Conservation (phyloP, 1,140 invertebrate species). For the Diabrotica undecimpunctata region DNA sequence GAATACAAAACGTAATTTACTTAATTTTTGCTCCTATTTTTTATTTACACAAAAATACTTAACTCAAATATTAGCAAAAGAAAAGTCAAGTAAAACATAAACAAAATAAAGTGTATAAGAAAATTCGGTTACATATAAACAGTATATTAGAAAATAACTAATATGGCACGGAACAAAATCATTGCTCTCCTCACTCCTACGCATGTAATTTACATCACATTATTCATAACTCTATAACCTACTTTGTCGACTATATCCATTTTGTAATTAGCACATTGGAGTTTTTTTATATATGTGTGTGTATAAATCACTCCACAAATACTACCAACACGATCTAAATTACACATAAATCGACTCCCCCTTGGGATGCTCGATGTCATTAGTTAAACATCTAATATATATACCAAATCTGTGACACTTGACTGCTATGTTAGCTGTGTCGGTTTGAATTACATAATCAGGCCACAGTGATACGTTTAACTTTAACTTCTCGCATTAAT, state of each 20-base stretch:
- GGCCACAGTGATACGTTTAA: neutral
- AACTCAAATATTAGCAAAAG: too few relatives aligned
- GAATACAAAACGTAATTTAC: too few relatives aligned
- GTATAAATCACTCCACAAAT: neutral
- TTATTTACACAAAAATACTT: too few relatives aligned
- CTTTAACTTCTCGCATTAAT: slow-evolving; percentile 2
- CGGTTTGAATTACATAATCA: slow-evolving; percentile 2
- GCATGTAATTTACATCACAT: too few relatives aligned
- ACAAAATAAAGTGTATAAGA: too few relatives aligned
- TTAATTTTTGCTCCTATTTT: too few relatives aligned
- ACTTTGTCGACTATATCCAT: neutral
- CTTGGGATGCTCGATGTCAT: neutral
- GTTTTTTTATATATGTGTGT: neutral
- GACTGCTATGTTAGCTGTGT: slow-evolving; percentile 1
- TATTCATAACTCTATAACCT: too few relatives aligned
- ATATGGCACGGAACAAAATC: too few relatives aligned
- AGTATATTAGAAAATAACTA: too few relatives aligned
- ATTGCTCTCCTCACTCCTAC: too few relatives aligned
- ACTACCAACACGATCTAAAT: neutral
- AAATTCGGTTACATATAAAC: too few relatives aligned
- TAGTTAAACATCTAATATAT: slow-evolving; percentile 3
- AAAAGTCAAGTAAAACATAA: too few relatives aligned
- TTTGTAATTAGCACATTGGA: neutral
- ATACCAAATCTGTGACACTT: neutral
- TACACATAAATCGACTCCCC: neutral